phyloP scores from a whole-genome alignment of 1,140 invertebrate species.

The Batillaria attramentaria region DNA sequence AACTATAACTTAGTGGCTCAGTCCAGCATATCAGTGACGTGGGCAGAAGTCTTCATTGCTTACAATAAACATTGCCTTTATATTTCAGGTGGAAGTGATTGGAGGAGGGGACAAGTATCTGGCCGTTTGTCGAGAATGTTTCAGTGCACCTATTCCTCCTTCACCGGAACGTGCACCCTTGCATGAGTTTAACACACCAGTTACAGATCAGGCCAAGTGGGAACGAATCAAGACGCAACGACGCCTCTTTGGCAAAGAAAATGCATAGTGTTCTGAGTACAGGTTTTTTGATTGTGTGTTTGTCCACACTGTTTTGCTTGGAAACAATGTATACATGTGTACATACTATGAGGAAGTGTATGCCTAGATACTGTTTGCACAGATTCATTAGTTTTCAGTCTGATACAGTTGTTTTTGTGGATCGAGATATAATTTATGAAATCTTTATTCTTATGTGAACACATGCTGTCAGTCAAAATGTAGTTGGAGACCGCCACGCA shows the following conservation, averaged over 20 bases:
- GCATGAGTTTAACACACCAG: constrained; percentile 25
- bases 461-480: too few relatives aligned
- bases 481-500: too few relatives aligned
- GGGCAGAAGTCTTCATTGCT: not conserved
- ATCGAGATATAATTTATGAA: not conserved
- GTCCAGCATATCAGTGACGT: not conserved
- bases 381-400: not conserved
- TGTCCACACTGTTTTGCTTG: not conserved
- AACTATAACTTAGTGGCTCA: too few relatives aligned
- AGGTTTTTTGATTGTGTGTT: not conserved
- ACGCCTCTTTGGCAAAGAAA: not conserved
- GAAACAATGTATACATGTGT: not conserved
- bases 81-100: constrained; percentile 77
- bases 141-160: constrained; percentile 53
- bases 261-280: not conserved
- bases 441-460: too few relatives aligned
- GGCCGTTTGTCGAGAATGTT: constrained; percentile 77
- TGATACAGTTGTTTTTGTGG: not conserved
- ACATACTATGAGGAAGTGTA: not conserved
- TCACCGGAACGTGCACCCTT: constrained; percentile 48
- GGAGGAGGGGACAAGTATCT: constrained; percentile 79
- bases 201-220: not conserved
- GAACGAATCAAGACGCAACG: not conserved
- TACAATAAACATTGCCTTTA: too few relatives aligned
- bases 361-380: not conserved